Conservation (phyloP, 2,113 vertebrate genomes). For the Phalacrocorax brasilianus region DNA sequence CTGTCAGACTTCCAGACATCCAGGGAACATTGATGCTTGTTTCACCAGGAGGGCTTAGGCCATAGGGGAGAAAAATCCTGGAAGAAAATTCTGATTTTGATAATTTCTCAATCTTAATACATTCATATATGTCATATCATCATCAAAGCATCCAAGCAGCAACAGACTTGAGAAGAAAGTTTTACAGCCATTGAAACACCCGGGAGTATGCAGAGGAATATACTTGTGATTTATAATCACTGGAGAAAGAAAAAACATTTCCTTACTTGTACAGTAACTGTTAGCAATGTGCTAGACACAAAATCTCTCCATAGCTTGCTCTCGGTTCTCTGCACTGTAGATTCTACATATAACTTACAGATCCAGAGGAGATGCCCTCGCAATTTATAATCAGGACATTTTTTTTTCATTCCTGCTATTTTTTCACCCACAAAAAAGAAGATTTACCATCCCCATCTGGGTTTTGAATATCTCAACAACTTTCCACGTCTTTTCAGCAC, state of each 20-base stretch:
- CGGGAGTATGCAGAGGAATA: not conserved
- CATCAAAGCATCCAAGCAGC: not conserved
- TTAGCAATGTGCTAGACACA: not conserved
- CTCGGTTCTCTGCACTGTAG: not conserved
- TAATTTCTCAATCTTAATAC: not conserved
- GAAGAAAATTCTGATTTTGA: not conserved
- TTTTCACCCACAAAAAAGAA: not conserved
- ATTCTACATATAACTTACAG: not conserved
- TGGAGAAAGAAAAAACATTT: not conserved
- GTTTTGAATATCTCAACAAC: slow-evolving; percentile 39
- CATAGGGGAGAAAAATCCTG: not conserved
- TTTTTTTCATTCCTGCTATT: not conserved
- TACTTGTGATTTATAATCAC: not conserved
- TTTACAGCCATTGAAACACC: not conserved
- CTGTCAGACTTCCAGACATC: not conserved
- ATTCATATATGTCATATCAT: not conserved
- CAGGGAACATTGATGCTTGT: not conserved
- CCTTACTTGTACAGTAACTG: not conserved
- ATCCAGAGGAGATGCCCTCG: not conserved
- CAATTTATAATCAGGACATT: not conserved
- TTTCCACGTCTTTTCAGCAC: slow-evolving; percentile 20
- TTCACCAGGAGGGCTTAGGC: not conserved
- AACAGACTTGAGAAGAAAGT: not conserved
- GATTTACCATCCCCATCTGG: not conserved
- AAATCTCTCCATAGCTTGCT: not conserved